Evolutionary conservation across 2,113 vertebrate genomes (phyloP).

Genomic region (Polypterus bichir): DNA sequence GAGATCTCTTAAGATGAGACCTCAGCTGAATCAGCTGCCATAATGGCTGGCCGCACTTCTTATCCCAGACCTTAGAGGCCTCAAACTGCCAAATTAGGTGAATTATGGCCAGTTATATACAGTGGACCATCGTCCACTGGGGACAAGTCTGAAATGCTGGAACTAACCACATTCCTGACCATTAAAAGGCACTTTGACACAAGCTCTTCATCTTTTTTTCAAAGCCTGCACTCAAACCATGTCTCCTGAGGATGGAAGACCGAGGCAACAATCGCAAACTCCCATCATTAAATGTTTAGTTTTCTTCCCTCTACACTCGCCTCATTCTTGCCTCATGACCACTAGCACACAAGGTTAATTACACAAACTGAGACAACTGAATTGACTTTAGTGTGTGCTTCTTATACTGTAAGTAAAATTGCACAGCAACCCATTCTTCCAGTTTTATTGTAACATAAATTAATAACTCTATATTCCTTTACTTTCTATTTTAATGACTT

Average conservation of each 20-base stretch:
- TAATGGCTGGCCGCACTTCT: conserved; percentile 50
- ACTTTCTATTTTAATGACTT: too few relatives aligned
- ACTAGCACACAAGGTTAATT: conserved; percentile 40
- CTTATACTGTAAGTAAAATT: too few relatives aligned
- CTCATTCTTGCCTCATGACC: conserved; percentile 2
- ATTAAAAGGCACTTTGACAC: conserved; percentile 61
- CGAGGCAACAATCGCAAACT: conserved; percentile 15
- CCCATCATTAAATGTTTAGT: conserved; percentile 30
- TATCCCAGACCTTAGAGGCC: conserved; percentile 53
- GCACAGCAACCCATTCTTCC: too few relatives aligned
- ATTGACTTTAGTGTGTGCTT: conserved; percentile 4
- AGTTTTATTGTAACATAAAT: too few relatives aligned
- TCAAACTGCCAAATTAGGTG: conserved; percentile 58
- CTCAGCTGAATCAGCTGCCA: conserved; percentile 44
- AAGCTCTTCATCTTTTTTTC: conserved; percentile 50
- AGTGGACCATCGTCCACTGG: conserved; percentile 44
- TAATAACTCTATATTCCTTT: too few relatives aligned
- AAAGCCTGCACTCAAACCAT: conserved; percentile 30
- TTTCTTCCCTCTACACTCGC: conserved; percentile 11
- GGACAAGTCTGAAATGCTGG: conserved; percentile 47
- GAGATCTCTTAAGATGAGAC: conserved; percentile 44
- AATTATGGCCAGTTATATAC: conserved; percentile 60
- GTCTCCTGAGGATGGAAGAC: conserved; percentile 32
- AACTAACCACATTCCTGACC: conserved; percentile 57
- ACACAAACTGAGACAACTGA: conserved; percentile 40